Evolutionary conservation across 1,140 invertebrate genomes (phyloP).

Genomic region (Pollicipes pollicipes): DNA sequence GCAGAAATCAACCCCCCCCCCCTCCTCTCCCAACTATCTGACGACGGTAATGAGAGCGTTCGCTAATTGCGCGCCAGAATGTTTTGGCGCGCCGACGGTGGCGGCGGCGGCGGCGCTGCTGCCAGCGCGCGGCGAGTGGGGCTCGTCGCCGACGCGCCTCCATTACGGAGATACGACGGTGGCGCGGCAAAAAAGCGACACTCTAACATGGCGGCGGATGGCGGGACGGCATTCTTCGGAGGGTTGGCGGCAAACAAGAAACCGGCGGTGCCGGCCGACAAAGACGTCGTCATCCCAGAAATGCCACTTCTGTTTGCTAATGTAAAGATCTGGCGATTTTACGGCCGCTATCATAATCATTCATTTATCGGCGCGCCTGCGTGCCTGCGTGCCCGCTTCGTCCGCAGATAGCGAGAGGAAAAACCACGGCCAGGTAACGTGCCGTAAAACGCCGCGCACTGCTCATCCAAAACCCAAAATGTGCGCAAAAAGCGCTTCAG

Average conservation of each 20-base stretch:
- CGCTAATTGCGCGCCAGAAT: too few relatives aligned
- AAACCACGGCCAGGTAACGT: not conserved
- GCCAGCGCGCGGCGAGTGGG: too few relatives aligned
- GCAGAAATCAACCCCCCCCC: too few relatives aligned
- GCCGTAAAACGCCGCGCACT: not conserved
- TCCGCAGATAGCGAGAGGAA: not conserved
- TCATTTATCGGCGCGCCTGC: not conserved
- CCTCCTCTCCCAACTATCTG: too few relatives aligned
- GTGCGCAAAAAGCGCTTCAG: not conserved
- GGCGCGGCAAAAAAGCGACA: not conserved
- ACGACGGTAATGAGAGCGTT: too few relatives aligned
- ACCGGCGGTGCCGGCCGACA: not conserved
- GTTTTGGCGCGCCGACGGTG: too few relatives aligned
- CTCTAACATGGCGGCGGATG: not conserved
- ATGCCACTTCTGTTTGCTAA: constrained; percentile 1
- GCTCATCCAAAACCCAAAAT: not conserved
- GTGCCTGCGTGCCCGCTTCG: not conserved
- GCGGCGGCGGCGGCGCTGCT: too few relatives aligned
- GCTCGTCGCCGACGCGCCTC: too few relatives aligned
- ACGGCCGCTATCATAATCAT: not conserved
- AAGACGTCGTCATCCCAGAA: not conserved
- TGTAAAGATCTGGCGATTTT: not conserved
- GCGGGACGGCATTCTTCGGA: not conserved
- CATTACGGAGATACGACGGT: not conserved
- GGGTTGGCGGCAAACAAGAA: not conserved